A percentile compares a stretch with the other conserved stretches of the same genome.
Conservation (phyloP, 2,888 invertebrate genomes). For the Andrena praecox region DNA sequence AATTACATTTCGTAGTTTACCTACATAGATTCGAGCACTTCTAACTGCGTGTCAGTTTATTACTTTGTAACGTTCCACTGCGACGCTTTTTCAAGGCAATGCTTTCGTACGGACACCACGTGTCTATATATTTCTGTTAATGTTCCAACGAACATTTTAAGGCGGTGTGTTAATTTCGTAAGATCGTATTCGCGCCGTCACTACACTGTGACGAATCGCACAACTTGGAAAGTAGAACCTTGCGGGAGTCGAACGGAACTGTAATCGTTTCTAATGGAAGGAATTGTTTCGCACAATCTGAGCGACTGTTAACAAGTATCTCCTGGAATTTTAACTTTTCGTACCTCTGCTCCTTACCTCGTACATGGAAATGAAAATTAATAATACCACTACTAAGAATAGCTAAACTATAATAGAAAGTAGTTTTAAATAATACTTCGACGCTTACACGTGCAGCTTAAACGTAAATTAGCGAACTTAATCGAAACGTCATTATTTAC, state of each 20-base stretch:
- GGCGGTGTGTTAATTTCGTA: slow-evolving; percentile 27
- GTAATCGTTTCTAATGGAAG: slow-evolving; percentile 33
- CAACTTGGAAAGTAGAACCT: slow-evolving; percentile 24
- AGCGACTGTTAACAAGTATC: slow-evolving; percentile 16
- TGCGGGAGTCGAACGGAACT: slow-evolving; percentile 7
- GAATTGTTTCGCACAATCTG: slow-evolving; percentile 35
- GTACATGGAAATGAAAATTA: slow-evolving; percentile 15
- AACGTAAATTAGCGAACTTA: slow-evolving; percentile 51
- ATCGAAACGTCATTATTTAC: slow-evolving; percentile 45
- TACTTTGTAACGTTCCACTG: slow-evolving; percentile 31
- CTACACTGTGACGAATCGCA: slow-evolving; percentile 14
- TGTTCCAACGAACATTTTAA: slow-evolving; percentile 40
- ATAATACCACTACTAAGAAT: background rate
- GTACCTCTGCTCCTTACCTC: slow-evolving; percentile 14
- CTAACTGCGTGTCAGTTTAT: slow-evolving; percentile 20
- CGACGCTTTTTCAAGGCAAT: slow-evolving; percentile 42
- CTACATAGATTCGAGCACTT: slow-evolving; percentile 43
- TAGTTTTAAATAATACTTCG: slow-evolving; percentile 52
- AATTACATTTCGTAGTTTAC: slow-evolving; percentile 47
- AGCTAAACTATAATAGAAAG: slow-evolving; percentile 14
- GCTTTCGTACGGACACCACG: slow-evolving; percentile 31
- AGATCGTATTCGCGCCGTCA: slow-evolving; percentile 23
- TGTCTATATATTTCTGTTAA: slow-evolving; percentile 33
- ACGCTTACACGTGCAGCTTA: slow-evolving; percentile 28
- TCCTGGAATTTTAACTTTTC: slow-evolving; percentile 33